Percentiles rank a stretch among this genome's conserved stretches.
Evolutionary conservation across 1,140 invertebrate species (phyloP).

Genomic region (Zaprionus ornatus): DNA sequence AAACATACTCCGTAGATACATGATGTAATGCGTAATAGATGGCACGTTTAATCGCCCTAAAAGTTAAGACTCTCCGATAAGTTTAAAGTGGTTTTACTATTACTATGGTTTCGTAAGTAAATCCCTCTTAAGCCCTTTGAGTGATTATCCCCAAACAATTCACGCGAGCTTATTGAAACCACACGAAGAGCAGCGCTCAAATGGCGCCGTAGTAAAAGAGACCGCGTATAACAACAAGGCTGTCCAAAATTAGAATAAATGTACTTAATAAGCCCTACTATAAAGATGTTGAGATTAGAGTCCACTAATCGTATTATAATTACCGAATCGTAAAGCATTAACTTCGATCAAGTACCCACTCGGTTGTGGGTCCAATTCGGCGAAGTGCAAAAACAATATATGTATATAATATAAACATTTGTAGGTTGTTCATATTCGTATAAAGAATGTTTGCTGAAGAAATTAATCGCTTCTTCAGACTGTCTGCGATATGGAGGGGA

Average conservation of each 20-base stretch:
- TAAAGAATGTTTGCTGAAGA: not conserved
- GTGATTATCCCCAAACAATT: not conserved
- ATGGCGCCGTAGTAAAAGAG: constrained; percentile 22
- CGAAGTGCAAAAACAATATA: not conserved
- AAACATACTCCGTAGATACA: not conserved
- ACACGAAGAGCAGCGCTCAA: not conserved
- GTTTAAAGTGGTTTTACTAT: constrained; percentile 18
- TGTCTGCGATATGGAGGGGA: not conserved
- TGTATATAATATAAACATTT: not conserved
- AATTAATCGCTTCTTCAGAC: constrained; percentile 1
- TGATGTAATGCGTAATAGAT: constrained; percentile 7
- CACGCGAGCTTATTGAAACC: not conserved
- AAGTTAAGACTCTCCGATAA: constrained; percentile 19
- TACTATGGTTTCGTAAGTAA: constrained; percentile 30
- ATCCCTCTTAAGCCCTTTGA: constrained; percentile 27
- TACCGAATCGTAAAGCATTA: constrained; percentile 44
- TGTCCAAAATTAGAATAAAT: constrained; percentile 39
- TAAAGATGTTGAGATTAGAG: constrained; percentile 71
- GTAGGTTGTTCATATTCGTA: not conserved
- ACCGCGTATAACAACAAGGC: constrained; percentile 23
- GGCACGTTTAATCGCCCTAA: constrained; percentile 7
- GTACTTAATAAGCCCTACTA: constrained; percentile 35
- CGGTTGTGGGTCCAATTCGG: not conserved
- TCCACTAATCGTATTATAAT: constrained; percentile 65
- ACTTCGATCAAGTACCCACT: constrained; percentile 24